These are phyloP conservation scores for Ectobius pallidus DNA, from an alignment of 2,888 invertebrate species.

Conservation along the genomic window DNA sequence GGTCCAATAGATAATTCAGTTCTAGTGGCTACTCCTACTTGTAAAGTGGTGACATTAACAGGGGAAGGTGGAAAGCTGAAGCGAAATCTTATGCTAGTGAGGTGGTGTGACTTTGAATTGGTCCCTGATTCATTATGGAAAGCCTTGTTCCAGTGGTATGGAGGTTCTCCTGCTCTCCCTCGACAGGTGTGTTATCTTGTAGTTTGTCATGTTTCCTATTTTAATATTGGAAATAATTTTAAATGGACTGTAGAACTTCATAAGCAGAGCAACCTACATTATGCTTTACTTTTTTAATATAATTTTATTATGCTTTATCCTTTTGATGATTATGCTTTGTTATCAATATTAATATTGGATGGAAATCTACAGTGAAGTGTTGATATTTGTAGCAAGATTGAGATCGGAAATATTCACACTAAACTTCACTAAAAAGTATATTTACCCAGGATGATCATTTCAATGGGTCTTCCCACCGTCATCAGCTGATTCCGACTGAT, in stretches of 20 bases:
- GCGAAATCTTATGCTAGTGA: slow-evolving; percentile 72
- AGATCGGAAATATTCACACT: no score
- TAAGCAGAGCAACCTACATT: background rate
- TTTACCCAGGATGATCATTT: no score
- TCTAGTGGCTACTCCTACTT: slow-evolving; percentile 66
- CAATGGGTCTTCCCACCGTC: no score
- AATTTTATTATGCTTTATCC: no score
- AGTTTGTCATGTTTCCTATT: background rate
- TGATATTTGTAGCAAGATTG: no score
- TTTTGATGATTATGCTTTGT: no score
- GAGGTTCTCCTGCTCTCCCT: slow-evolving; percentile 78
- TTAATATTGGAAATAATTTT: no score
- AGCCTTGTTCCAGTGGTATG: slow-evolving; percentile 84
- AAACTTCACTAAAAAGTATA: no score
- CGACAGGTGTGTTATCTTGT: slow-evolving; percentile 61
- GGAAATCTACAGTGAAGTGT: no score
- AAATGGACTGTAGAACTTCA: background rate
- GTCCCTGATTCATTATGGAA: slow-evolving; percentile 88
- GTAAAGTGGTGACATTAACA: slow-evolving; percentile 75
- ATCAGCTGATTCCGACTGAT: no score
- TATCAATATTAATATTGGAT: no score
- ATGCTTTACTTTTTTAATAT: no score
- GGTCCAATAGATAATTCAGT: slow-evolving; percentile 79
- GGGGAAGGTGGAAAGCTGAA: slow-evolving; percentile 88
- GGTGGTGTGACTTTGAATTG: slow-evolving; percentile 83